Base-by-base conservation (phyloP, 2,888 invertebrate species). In the Brachypterus glaber region DNA sequence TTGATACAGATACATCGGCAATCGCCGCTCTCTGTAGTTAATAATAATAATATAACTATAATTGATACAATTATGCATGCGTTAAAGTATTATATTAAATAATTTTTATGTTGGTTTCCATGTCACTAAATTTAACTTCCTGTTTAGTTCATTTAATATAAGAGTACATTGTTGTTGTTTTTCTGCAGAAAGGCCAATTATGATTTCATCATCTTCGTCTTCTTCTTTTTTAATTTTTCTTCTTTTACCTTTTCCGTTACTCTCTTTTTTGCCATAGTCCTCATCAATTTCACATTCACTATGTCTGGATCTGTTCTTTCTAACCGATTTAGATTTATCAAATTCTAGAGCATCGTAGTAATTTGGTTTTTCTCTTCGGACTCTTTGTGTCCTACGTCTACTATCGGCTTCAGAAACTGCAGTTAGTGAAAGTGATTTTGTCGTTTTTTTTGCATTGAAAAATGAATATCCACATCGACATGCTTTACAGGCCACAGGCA, bases 381-480 rank as follows among this genome's bases (percentile, higher is more conserved):
- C 79, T 37, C 87, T 64, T 47, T 82, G 81, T 0, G 86, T 86
- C 48, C 80, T 64, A 33, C 86, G 63, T 3, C 80, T 60, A 43
- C 66, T 66, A 41, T 65, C 77, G 40, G 70, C 71, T 11, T 68
- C 72, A 43, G 66, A 66, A 41, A 65, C 77, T 40, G 70, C 71
- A 11, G 68, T 72, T 0, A 64, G 69, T 0, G 71, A 71, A 31
- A 70, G 49, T 29, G 58, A 66, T 57, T 61, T 66, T 49, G 58
- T 61, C 30, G 58, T 61, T 33, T 79, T 70, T 2, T 82, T 71
- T 0, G 82, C 72, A 48, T 79, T 74, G 54, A 83, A 83, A 66
- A 87, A 87, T 3, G 80, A 78, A 63, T 87, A 82, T 0, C 87
- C 86, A 57, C 87, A 88, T 30, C 80, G 82, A 59, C 88, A 89